phyloP scores from a whole-genome alignment of 2,888 invertebrate species.

The Lithodes maja region DNA sequence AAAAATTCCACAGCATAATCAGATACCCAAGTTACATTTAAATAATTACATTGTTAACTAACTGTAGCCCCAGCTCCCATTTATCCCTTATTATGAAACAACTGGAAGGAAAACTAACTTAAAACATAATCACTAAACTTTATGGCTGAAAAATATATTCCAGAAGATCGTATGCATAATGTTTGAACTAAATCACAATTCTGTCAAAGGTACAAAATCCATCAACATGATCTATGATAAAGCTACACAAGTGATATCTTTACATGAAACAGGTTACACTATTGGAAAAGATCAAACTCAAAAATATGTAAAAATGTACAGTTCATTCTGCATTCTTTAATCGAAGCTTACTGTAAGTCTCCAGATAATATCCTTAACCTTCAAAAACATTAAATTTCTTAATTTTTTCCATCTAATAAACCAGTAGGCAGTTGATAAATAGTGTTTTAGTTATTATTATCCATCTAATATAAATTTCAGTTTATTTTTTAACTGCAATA shows the following conservation, averaged over 20 bases:
- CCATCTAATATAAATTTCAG: too few species aligned
- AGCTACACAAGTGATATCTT: constrained; percentile 36
- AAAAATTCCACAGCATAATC: constrained; percentile 11
- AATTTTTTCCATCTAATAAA: neutral
- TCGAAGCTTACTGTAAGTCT: neutral
- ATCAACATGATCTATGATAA: constrained; percentile 20
- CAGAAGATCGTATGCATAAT: constrained; percentile 16
- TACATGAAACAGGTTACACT: constrained; percentile 35
- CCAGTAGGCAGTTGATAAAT: too few species aligned
- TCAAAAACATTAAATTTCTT: constrained; percentile 11
- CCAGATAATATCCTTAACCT: neutral
- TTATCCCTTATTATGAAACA: constrained; percentile 8
- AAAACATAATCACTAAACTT: neutral
- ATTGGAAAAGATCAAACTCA: constrained; percentile 14
- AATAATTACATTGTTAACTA: neutral
- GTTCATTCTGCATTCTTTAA: neutral
- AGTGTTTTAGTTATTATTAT: too few species aligned
- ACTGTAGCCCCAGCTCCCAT: constrained; percentile 19
- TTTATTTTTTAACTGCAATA: too few species aligned
- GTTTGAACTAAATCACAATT: constrained; percentile 38
- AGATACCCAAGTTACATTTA: neutral
- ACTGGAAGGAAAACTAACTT: neutral
- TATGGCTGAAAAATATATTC: neutral
- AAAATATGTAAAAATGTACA: neutral
- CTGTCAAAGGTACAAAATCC: constrained; percentile 30